Conservation (phyloP, 2,888 invertebrate species). For the Ectemnius cavifrons region DNA sequence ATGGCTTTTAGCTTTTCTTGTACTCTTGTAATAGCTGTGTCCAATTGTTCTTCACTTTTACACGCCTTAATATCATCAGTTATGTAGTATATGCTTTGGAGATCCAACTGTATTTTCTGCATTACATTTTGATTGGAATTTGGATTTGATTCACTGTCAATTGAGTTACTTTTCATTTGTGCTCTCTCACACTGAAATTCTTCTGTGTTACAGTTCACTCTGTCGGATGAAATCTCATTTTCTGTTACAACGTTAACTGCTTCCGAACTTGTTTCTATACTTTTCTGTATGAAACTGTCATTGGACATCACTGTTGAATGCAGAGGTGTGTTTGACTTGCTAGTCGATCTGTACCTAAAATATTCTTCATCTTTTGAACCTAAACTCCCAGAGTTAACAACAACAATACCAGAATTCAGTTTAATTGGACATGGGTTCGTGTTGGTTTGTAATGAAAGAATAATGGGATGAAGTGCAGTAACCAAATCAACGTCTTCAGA, state of each 20-base stretch:
- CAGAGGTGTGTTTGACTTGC: conserved; percentile 8
- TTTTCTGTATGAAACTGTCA: neutral
- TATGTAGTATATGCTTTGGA: conserved; percentile 61
- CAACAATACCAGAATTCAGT: conserved; percentile 73
- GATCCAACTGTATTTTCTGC: conserved; percentile 55
- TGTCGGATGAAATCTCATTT: conserved; percentile 6
- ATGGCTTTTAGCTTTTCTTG: conserved; percentile 56
- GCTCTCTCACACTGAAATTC: neutral
- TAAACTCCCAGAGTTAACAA: conserved; percentile 69
- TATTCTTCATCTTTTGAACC: conserved; percentile 40
- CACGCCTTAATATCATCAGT: conserved; percentile 50
- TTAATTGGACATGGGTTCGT: conserved; percentile 61
- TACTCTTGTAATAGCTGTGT: conserved; percentile 59
- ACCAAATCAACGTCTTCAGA: conserved; percentile 52
- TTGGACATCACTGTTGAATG: neutral
- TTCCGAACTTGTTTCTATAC: neutral
- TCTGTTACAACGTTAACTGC: neutral
- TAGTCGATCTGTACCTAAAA: conserved; percentile 6
- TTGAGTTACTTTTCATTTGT: conserved; percentile 1
- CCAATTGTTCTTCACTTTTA: conserved; percentile 57
- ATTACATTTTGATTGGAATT: conserved; percentile 31
- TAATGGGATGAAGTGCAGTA: conserved; percentile 59
- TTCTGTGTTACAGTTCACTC: conserved; percentile 30
- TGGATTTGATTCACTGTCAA: neutral
- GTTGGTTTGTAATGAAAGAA: conserved; percentile 63